Conservation (phyloP, 2,113 vertebrate genomes). For the Sphaerodactylus townsendi region DNA sequence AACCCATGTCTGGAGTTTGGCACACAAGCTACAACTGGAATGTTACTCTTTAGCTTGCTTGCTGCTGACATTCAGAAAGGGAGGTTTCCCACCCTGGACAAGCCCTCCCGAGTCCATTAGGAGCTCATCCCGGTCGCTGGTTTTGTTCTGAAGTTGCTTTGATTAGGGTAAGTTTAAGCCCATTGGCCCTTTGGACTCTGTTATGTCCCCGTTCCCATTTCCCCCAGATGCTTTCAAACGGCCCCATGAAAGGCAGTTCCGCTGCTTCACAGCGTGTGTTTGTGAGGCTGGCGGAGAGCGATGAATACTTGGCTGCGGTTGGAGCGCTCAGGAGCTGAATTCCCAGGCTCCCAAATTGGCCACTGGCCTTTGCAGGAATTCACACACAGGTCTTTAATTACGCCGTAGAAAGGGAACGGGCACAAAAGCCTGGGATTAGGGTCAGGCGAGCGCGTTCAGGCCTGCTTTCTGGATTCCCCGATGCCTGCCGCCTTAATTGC, state of each 20-base stretch:
- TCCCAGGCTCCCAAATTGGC: not conserved
- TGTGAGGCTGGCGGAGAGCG: not conserved
- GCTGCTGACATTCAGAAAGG: not conserved
- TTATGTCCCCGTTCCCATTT: not conserved
- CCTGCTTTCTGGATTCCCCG: not conserved
- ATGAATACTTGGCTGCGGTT: not conserved
- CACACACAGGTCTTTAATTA: not conserved
- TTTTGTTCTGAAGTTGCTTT: not conserved
- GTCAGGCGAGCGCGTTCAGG: not conserved
- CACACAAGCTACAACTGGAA: too few relatives aligned
- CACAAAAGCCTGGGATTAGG: not conserved
- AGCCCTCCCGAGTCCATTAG: not conserved
- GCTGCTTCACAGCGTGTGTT: not conserved
- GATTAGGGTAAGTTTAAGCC: not conserved
- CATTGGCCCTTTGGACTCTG: not conserved
- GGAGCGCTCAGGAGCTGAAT: not conserved
- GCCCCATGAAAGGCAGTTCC: not conserved
- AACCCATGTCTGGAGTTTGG: too few relatives aligned
- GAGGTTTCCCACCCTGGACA: not conserved
- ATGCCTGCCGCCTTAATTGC: conserved; percentile 17
- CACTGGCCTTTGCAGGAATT: not conserved
- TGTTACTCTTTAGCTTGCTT: too few relatives aligned
- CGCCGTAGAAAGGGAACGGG: not conserved
- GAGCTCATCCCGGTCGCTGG: not conserved
- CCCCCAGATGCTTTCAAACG: too few relatives aligned